These are phyloP conservation scores for Cyclina sinensis DNA, from an alignment of 1,140 invertebrate species.

Conservation along the genomic window DNA sequence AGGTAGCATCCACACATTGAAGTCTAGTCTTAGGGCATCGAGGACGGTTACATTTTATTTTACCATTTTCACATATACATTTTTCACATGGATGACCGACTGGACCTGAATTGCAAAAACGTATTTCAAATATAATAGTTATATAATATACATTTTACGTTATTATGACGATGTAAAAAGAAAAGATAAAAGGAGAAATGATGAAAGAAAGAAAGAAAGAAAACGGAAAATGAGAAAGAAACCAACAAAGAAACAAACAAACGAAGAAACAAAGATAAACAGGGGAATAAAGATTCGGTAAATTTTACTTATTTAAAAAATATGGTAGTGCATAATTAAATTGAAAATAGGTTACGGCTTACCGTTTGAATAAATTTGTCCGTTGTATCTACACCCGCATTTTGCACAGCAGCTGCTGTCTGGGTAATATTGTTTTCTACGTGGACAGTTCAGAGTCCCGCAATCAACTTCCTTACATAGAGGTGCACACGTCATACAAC, in stretches of 20 bases:
- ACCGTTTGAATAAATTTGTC: no score
- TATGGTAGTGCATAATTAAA: no score
- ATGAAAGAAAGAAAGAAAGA: no score
- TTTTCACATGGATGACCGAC: slow-evolving; percentile 14
- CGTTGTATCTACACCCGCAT: slow-evolving; percentile 15
- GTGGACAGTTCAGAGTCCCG: not conserved
- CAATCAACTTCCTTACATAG: not conserved
- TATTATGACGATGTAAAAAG: no score
- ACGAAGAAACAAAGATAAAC: no score
- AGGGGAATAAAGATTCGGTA: no score
- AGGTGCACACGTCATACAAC: not conserved
- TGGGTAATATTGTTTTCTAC: not conserved
- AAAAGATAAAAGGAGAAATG: no score
- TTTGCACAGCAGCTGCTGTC: not conserved
- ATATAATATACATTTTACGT: no score
- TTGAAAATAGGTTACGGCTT: no score
- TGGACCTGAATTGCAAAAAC: not conserved
- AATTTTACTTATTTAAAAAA: no score
- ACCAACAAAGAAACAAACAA: no score
- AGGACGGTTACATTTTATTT: slow-evolving; percentile 2
- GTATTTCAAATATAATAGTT: not conserved
- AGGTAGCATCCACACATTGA: slow-evolving; percentile 29
- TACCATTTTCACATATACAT: not conserved
- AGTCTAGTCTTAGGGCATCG: not conserved
- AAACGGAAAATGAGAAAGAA: no score